Percentiles rank a stretch among this genome's conserved stretches.
phyloP scores from a whole-genome alignment of 1,140 invertebrate species.

The Maniola jurtina region DNA sequence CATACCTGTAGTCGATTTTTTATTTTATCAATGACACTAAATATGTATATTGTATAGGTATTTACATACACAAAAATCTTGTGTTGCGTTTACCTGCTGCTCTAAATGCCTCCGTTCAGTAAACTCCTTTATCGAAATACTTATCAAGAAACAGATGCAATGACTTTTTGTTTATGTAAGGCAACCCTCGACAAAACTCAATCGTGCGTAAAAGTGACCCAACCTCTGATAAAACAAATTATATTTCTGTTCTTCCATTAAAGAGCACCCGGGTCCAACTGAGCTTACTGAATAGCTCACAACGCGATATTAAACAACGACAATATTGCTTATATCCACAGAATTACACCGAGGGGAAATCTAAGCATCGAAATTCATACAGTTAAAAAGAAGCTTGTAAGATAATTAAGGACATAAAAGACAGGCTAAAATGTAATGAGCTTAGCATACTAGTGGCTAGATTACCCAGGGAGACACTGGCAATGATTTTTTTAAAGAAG shows the following conservation, averaged over 20 bases:
- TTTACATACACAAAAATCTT: too few species aligned
- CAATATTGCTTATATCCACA: constrained; percentile 9
- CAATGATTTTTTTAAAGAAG: too few species aligned
- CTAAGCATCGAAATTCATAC: not conserved
- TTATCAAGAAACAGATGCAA: not conserved
- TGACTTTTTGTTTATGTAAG: not conserved
- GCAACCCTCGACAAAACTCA: constrained; percentile 17
- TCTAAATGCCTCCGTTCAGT: too few species aligned
- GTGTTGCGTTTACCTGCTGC: too few species aligned
- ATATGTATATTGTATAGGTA: too few species aligned
- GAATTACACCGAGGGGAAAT: constrained; percentile 7
- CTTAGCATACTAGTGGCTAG: too few species aligned
- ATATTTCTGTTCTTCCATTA: constrained; percentile 17
- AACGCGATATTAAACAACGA: constrained; percentile 15
- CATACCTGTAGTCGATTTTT: too few species aligned
- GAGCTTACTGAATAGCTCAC: constrained; percentile 13
- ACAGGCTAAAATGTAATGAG: not conserved
- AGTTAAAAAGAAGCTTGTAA: constrained; percentile 2
- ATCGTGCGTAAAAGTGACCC: constrained; percentile 10
- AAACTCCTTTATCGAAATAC: too few species aligned
- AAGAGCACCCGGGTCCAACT: constrained; percentile 11
- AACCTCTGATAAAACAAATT: constrained; percentile 25
- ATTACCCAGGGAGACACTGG: too few species aligned
- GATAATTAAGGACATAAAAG: not conserved
- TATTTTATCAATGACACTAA: too few species aligned